Percentiles rank a stretch among this genome's conserved stretches.
These are phyloP conservation scores for Melanotaenia maccullochi DNA, from an alignment of 2,797 vertebrate species.

Conservation along the genomic window DNA sequence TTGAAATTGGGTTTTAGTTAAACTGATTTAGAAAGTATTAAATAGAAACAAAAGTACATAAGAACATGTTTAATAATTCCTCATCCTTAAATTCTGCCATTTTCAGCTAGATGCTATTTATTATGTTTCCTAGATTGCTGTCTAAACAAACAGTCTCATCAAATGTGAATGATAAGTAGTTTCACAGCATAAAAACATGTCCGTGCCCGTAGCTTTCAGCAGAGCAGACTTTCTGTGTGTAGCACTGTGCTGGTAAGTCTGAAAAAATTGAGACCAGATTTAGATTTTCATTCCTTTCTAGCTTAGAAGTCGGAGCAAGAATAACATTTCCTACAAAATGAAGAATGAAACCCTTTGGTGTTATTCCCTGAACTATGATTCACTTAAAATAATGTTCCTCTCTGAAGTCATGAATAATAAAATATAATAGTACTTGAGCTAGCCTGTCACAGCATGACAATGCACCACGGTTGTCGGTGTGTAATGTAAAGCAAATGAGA, in stretches of 20 bases:
- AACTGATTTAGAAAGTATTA: too few relatives aligned
- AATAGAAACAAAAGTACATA: too few relatives aligned
- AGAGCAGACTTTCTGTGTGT: neutral
- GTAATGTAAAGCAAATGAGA: constrained; percentile 23
- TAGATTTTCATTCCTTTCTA: neutral
- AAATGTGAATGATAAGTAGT: constrained; percentile 5
- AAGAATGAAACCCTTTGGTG: constrained; percentile 53
- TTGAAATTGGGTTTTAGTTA: too few relatives aligned
- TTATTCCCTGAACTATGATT: constrained; percentile 39
- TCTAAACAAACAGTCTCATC: constrained; percentile 45
- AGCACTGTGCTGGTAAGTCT: neutral
- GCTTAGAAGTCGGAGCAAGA: constrained; percentile 19
- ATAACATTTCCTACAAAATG: constrained; percentile 37
- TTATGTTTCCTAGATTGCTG: neutral
- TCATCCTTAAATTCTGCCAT: neutral
- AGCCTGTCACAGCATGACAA: constrained; percentile 7
- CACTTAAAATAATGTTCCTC: constrained; percentile 48
- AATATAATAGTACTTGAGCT: constrained; percentile 19
- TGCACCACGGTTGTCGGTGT: constrained; percentile 16
- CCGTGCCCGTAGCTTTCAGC: neutral
- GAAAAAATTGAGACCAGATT: neutral
- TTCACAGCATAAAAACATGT: neutral
- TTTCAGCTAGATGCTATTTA: neutral
- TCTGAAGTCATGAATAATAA: constrained; percentile 48
- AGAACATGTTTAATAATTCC: neutral